Evolutionary conservation across 2,888 invertebrate species (phyloP), one percentile per base, ranked within the genome.

Genomic region (Stegana nigrithorax): DNA sequence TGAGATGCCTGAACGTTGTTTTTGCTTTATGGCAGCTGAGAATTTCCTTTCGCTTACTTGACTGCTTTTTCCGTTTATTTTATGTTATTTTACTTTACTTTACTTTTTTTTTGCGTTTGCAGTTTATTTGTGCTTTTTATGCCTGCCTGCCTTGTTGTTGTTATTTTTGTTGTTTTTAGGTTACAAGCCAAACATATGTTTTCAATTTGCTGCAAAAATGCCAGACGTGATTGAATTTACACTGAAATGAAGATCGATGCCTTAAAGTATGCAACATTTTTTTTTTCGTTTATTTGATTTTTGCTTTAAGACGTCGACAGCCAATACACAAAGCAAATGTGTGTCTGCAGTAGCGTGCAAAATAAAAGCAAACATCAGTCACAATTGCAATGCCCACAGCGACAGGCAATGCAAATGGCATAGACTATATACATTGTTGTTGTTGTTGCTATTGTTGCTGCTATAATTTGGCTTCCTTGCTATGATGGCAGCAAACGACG

Each of bases 201-300:
- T 78, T 77, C 72, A 72, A 81, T 80, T 74, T 75, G 67, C 64
- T 53, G 60, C 60, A 72, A 80, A 81, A 82, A 78, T 81, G 78
- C 72, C 76, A 75, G 72, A 76, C 76, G 70, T 76, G 76, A 76
- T 75, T 75, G 75, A 78, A 75, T 75, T 75, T 63, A n/a, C 63
- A 60, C 47, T 36, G 57, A 65, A 67, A 70, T 67, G 66, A 69
- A 73, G 75, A 75, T 68, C 68, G 66, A 68, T 68, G 69, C 53
- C 53, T 32, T 19, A 26, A 32, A 36, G 32, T 55, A 55, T 55
- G 53, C 51, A 51, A 29, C 29, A 29, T 32, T 32, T n/a, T n/a
- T n/a, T n/a, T n/a, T n/a, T 4, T 36, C 4, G 36, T n/a, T 14
- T 45, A 21, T 12, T 23, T 45, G 10, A 17, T 23, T 47, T 47